Conservation (phyloP, 2,797 vertebrate species). For the Gymnoscopelus braueri region DNA sequence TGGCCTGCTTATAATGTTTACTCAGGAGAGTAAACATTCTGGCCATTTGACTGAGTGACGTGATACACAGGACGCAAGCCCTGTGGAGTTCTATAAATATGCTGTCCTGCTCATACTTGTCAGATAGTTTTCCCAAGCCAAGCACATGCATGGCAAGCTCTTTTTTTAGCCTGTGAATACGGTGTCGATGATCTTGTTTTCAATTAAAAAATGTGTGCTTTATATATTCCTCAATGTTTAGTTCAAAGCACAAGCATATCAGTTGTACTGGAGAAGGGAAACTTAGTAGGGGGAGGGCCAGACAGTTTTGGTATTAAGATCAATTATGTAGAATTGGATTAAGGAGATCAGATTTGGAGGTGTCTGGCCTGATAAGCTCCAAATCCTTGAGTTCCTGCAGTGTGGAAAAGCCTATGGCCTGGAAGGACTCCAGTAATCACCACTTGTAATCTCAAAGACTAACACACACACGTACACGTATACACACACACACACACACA, state of each 20-base stretch:
- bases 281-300: neutral
- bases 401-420: constrained; percentile 47
- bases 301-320: constrained; percentile 54
- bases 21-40: constrained; percentile 48
- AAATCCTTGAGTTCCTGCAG: constrained; percentile 68
- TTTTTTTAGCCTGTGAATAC: neutral
- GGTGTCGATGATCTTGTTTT: neutral
- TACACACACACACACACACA: neutral
- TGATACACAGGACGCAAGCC: constrained; percentile 48
- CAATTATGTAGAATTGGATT: constrained; percentile 71
- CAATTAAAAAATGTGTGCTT: neutral
- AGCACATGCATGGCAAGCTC: neutral
- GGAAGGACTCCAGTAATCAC: constrained; percentile 31
- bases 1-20: constrained; percentile 63
- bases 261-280: constrained; percentile 20
- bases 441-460: constrained; percentile 29
- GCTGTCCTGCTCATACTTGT: constrained; percentile 18
- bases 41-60: constrained; percentile 44
- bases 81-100: constrained; percentile 57
- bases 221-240: neutral
- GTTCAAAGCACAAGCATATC: constrained; percentile 1
- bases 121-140: constrained; percentile 26
- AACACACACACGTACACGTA: constrained; percentile 13
- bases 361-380: constrained; percentile 69
- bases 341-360: constrained; percentile 61